phyloP scores from a whole-genome alignment of 2,888 invertebrate genomes.

The Hypsopygia costalis region DNA sequence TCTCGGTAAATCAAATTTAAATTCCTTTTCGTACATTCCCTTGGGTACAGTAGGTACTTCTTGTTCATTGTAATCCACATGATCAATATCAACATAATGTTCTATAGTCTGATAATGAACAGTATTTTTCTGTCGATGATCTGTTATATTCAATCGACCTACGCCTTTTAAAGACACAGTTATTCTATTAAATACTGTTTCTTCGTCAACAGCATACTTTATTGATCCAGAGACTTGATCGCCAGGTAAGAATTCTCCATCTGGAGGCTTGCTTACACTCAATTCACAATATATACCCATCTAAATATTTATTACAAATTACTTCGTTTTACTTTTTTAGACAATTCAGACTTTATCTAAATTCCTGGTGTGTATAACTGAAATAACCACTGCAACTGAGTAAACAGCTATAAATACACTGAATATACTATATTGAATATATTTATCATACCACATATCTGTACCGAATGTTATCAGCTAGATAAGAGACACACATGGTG shows the following conservation, averaged over 20 bases:
- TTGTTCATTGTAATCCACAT: slow-evolving; percentile 10
- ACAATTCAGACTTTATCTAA: no score
- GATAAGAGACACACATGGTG: no score
- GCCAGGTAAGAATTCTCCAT: slow-evolving; percentile 14
- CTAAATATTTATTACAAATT: background rate
- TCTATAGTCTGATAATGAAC: slow-evolving; percentile 11
- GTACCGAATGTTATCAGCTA: no score
- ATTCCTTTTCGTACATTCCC: slow-evolving; percentile 20
- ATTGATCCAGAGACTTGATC: slow-evolving; percentile 15
- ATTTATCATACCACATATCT: no score
- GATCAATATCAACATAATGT: slow-evolving; percentile 16
- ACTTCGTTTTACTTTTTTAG: no score
- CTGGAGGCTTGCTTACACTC: slow-evolving; percentile 10
- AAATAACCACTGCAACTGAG: no score
- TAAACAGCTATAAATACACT: no score
- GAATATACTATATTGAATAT: no score
- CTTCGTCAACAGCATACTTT: slow-evolving; percentile 16
- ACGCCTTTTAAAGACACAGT: slow-evolving; percentile 14
- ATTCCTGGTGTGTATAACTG: no score
- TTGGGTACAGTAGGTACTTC: slow-evolving; percentile 1
- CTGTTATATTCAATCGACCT: slow-evolving; percentile 4
- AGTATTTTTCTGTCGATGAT: background rate
- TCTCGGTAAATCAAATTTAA: slow-evolving; percentile 24
- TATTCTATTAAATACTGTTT: slow-evolving; percentile 13
- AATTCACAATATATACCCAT: slow-evolving; percentile 19